Evolutionary conservation across 2,888 invertebrate species (phyloP), one percentile per base, ranked within the genome.

Genomic region (Bombylius major): DNA sequence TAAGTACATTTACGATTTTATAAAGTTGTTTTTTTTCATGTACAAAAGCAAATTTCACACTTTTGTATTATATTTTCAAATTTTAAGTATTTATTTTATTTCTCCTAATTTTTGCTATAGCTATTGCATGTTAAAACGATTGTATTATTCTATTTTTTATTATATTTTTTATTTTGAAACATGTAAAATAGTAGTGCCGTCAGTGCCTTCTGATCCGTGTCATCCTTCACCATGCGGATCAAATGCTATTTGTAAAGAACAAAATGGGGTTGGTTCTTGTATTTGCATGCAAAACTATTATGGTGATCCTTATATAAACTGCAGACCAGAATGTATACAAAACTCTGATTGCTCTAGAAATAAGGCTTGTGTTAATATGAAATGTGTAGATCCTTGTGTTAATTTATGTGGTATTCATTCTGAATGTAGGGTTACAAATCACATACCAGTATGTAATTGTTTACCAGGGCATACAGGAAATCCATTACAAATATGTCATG

Each of bases 321-420:
- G 92, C 71, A 79, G 89, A 68, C 91, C 91, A 34, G 90, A 92
- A 78, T 92, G 92, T 70, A 83, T 89, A n/a, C 80, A 87, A 63
- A 91, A 91, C 70, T 83, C 86, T 9, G 91, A 93, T 66, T 93
- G 92, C 72, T 78, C 83, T 7, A 80, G 80, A 66, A 80, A 82
- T 62, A 84, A 81, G 73, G 84, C 90, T 34, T 92, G 92, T 68
- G 78, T 85, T 53, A 87, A 87, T 68, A 87, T 87, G 72, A 89
- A 88, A 77, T 92, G 92, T 69, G 80, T 79, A 65, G 84, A 91
- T 75, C 90, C 91, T 31, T 92, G 91, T 67, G 79, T 82, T 36
- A 87, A 87, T 63, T 84, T 87, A 42, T 91, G 91, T 68, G 90
- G 90, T 51, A 77, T 87, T 63, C 89, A 90, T 70, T 87, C 90